These are phyloP conservation scores for Cricetomys ansorgei DNA, from an alignment of 2,113 vertebrate species.

Conservation along the genomic window DNA sequence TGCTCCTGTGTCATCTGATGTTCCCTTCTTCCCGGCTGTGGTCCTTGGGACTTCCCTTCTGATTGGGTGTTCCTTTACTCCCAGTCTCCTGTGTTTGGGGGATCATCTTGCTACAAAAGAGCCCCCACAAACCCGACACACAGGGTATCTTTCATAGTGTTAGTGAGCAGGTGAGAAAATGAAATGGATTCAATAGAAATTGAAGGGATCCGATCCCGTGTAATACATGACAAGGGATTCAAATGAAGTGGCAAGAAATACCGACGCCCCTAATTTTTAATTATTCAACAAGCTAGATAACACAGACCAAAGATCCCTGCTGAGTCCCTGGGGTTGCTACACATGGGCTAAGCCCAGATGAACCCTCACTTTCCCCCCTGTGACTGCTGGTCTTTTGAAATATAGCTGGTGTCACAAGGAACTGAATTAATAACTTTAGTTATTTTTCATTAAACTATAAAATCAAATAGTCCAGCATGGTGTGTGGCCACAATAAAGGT, in stretches of 20 bases:
- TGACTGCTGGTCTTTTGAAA: not conserved
- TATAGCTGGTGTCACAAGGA: not conserved
- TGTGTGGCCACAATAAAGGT: no score
- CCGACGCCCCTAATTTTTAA: not conserved
- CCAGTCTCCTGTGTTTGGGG: not conserved
- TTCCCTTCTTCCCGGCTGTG: not conserved
- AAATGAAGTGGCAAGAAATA: not conserved
- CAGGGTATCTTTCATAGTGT: not conserved
- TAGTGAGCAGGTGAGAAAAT: not conserved
- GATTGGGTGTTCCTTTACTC: not conserved
- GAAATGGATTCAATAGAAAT: no score
- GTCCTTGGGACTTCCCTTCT: not conserved
- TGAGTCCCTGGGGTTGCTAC: not conserved
- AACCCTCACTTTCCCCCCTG: not conserved
- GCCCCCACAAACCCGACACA: no score
- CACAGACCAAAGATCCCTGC: no score
- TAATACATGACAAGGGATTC: not conserved
- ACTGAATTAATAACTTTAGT: not conserved
- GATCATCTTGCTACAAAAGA: not conserved
- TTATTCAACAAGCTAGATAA: not conserved
- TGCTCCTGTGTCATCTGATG: rapidly evolving
- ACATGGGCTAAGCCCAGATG: not conserved
- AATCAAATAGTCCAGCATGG: not conserved
- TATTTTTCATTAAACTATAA: not conserved
- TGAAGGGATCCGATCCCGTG: not conserved